Evolutionary conservation across 1,140 invertebrate species (phyloP).

Genomic region (Aculops lycopersici): DNA sequence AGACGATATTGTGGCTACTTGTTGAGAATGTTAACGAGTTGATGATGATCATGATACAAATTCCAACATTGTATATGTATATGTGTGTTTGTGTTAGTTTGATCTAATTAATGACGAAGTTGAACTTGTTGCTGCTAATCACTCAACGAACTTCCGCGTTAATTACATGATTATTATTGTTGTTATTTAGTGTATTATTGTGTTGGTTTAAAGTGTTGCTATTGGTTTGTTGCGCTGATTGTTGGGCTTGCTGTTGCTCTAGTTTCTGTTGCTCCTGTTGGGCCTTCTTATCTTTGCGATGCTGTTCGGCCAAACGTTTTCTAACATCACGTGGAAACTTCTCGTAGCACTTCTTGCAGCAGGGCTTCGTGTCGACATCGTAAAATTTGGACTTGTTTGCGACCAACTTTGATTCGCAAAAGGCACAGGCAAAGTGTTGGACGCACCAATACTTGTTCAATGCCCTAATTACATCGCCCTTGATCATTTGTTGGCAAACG

Average conservation of each 20-base stretch:
- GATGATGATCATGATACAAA: too few relatives aligned
- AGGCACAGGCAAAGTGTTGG: conserved; percentile 89
- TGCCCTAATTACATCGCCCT: conserved; percentile 85
- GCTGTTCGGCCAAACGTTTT: conserved; percentile 24
- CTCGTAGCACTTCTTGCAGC: conserved; percentile 94
- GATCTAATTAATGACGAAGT: too few relatives aligned
- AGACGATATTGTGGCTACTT: too few relatives aligned
- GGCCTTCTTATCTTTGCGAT: conserved; percentile 4
- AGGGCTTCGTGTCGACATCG: conserved; percentile 87
- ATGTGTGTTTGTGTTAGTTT: too few relatives aligned
- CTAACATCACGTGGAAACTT: conserved; percentile 75
- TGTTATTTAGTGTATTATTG: too few relatives aligned
- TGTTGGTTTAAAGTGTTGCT: too few relatives aligned
- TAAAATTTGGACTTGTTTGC: conserved; percentile 94
- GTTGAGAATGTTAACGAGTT: too few relatives aligned
- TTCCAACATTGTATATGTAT: too few relatives aligned
- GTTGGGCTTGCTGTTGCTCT: not conserved
- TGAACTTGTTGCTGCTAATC: too few relatives aligned
- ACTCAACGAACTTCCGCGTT: too few relatives aligned
- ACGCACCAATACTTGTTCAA: conserved; percentile 99
- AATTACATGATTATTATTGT: too few relatives aligned
- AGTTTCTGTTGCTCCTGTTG: conserved; percentile 2
- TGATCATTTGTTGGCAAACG: conserved; percentile 89
- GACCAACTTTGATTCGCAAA: conserved; percentile 87
- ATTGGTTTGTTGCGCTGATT: too few relatives aligned